Evolutionary conservation across 2,113 vertebrate species (phyloP).

Genomic region (Cygnus atratus): DNA sequence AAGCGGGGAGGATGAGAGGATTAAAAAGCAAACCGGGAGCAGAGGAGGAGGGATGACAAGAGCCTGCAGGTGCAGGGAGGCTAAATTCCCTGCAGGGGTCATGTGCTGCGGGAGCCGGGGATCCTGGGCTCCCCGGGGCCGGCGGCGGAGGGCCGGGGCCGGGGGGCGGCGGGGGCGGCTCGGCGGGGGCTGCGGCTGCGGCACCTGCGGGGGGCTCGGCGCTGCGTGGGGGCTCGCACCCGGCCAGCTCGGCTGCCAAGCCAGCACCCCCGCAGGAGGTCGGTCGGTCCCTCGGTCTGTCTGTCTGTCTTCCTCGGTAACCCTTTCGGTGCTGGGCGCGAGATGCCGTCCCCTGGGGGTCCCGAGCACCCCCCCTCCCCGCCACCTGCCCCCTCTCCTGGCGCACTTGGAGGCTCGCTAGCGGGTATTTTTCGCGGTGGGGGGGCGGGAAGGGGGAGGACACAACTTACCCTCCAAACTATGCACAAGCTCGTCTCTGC

Average conservation of each 20-base stretch:
- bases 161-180: background rate
- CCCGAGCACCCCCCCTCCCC: background rate
- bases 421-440: background rate
- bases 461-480: slow-evolving; percentile 75
- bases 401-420: background rate
- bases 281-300: background rate
- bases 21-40: background rate
- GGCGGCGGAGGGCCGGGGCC: background rate
- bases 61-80: slow-evolving; percentile 3
- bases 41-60: background rate
- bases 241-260: background rate
- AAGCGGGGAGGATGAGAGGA: background rate
- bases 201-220: background rate
- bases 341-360: background rate
- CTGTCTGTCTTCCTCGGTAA: background rate
- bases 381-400: background rate
- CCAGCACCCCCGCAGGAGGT: background rate
- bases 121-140: background rate
- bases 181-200: background rate
- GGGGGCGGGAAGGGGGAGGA: background rate
- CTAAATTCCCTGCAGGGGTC: slow-evolving; percentile 3
- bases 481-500: slow-evolving; percentile 17
- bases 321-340: slow-evolving; percentile 21
- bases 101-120: background rate
- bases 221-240: background rate